Evolutionary conservation across 2,797 vertebrate genomes (phyloP).

Genomic region (Catamblyrhynchus diadema): DNA sequence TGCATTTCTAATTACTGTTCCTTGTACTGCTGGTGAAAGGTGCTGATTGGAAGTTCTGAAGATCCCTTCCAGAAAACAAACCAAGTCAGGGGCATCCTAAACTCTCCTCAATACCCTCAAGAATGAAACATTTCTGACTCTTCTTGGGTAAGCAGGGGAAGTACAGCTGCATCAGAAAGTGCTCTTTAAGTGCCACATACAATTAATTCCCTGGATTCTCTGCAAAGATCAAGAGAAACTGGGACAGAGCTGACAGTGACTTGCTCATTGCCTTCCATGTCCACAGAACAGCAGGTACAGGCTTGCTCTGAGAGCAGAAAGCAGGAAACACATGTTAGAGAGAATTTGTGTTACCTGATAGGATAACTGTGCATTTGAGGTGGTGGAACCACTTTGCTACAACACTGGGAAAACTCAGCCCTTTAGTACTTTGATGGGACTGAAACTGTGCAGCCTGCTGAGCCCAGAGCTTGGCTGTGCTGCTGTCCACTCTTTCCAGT

Average conservation of each 20-base stretch:
- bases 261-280: background rate
- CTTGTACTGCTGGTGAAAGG: background rate
- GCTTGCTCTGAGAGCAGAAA: background rate
- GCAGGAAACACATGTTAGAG: fast-evolving
- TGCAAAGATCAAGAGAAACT: background rate
- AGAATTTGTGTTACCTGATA: background rate
- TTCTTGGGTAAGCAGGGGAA: background rate
- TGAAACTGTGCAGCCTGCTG: background rate
- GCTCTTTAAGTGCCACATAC: conserved; percentile 33
- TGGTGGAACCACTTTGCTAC: background rate
- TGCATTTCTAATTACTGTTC: background rate
- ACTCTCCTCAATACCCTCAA: background rate
- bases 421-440: background rate
- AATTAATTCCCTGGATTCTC: background rate
- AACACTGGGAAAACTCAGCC: background rate
- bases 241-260: background rate
- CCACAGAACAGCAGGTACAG: background rate
- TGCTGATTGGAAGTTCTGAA: background rate
- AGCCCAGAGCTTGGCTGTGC: background rate
- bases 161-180: conserved; percentile 17
- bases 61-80: background rate
- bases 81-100: background rate
- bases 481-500: background rate
- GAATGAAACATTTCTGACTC: background rate
- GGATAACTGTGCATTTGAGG: background rate